These are phyloP conservation scores for Nesoenas mayeri DNA, from an alignment of 2,113 vertebrate genomes.

Conservation along the genomic window DNA sequence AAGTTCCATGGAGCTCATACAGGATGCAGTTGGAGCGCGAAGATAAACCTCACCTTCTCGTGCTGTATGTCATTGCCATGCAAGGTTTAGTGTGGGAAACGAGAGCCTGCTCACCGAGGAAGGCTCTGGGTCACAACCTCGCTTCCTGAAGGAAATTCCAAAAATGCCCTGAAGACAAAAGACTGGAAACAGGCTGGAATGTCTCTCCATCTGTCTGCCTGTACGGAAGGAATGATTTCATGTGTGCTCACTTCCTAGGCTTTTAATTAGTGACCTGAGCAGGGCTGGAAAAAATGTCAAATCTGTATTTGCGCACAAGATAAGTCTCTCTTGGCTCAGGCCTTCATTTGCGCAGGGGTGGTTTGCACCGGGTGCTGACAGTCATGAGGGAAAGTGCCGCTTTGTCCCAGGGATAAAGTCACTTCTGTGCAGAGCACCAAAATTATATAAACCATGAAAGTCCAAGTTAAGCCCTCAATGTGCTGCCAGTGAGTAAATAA, in stretches of 20 bases:
- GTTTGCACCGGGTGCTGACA: neutral
- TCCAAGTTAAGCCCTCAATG: neutral
- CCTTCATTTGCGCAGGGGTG: neutral
- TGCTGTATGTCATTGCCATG: slow-evolving; percentile 59
- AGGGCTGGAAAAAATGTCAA: slow-evolving; percentile 49
- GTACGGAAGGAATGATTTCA: slow-evolving; percentile 79
- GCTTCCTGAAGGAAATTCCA: slow-evolving; percentile 84
- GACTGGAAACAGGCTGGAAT: slow-evolving; percentile 76
- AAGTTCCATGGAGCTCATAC: slow-evolving; percentile 57
- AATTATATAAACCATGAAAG: neutral
- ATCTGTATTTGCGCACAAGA: slow-evolving; percentile 34
- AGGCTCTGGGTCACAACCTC: slow-evolving; percentile 76
- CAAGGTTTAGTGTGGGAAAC: slow-evolving; percentile 77
- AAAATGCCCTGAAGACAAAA: slow-evolving; percentile 81
- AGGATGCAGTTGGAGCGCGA: slow-evolving; percentile 79
- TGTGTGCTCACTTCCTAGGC: slow-evolving; percentile 76
- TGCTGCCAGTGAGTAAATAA: neutral
- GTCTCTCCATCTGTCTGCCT: slow-evolving; percentile 78
- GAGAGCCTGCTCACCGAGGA: slow-evolving; percentile 60
- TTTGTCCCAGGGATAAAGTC: slow-evolving; percentile 7
- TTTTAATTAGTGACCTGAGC: slow-evolving; percentile 46
- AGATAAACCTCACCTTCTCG: slow-evolving; percentile 79
- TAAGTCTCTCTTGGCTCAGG: neutral
- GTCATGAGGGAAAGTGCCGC: neutral
- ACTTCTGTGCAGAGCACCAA: neutral